Percentiles rank a stretch among this genome's conserved stretches.
Conservation (phyloP, 2,113 vertebrate species). For the Lipotes vexillifer region DNA sequence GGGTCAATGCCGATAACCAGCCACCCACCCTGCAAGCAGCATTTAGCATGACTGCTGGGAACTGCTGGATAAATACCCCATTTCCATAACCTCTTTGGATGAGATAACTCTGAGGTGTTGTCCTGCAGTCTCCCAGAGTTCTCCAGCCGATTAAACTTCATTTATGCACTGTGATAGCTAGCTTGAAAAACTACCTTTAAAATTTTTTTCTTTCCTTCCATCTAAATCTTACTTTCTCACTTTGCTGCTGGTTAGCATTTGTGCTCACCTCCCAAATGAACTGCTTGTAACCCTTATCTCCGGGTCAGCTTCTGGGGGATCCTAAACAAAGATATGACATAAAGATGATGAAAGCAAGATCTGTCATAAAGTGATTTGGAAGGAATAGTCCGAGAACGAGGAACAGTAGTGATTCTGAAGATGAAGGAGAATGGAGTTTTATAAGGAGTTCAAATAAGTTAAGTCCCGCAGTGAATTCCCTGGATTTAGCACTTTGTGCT, state of each 20-base stretch:
- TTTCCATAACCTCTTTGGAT: not conserved
- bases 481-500: not conserved
- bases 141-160: not conserved
- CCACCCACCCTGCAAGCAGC: not conserved
- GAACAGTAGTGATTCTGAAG: not conserved
- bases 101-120: not conserved
- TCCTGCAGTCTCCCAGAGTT: not conserved
- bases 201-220: not conserved
- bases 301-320: not conserved
- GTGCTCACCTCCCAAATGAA: not conserved
- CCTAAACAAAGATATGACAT: not conserved
- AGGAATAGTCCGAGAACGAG: not conserved
- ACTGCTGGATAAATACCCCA: not conserved
- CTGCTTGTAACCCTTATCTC: not conserved
- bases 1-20: not conserved
- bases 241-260: not conserved
- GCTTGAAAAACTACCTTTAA: not conserved
- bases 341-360: not conserved
- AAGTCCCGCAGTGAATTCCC: not conserved
- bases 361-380: not conserved
- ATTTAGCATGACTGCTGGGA: not conserved
- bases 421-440: not conserved
- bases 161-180: not conserved
- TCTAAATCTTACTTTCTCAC: not conserved
- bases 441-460: not conserved